Evolutionary conservation across 2,113 vertebrate species (phyloP).

Genomic region (Mus spicilegus): DNA sequence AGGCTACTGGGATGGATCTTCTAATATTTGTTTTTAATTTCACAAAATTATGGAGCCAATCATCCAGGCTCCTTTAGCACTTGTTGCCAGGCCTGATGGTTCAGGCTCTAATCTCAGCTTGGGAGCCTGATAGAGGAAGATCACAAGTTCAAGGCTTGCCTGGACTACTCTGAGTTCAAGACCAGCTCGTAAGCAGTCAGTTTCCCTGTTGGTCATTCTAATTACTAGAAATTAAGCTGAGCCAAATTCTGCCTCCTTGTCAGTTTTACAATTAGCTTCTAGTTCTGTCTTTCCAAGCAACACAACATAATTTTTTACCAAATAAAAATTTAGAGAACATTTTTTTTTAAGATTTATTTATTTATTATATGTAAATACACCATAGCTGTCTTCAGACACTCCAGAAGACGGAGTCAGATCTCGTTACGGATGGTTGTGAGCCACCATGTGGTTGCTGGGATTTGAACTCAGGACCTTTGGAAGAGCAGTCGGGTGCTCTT

Average conservation of each 20-base stretch:
- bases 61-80: background rate
- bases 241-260: background rate
- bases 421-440: too few relatives aligned
- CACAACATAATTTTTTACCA: background rate
- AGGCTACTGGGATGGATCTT: background rate
- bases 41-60: background rate
- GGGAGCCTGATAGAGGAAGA: background rate
- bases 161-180: background rate
- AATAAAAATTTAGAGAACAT: background rate
- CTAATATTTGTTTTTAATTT: conserved; percentile 15
- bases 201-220: background rate
- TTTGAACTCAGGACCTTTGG: too few relatives aligned
- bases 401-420: too few relatives aligned
- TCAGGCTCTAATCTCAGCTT: background rate
- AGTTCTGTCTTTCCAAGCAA: background rate
- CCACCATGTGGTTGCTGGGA: too few relatives aligned
- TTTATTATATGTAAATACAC: too few relatives aligned
- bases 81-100: background rate
- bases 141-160: background rate
- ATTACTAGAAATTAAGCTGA: background rate
- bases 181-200: background rate
- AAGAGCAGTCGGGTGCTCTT: too few relatives aligned
- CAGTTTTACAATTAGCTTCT: background rate
- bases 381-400: too few relatives aligned
- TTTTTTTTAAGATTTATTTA: background rate